A percentile compares a stretch with the other conserved stretches of the same genome.
phyloP scores from a whole-genome alignment of 1,140 invertebrate species.

The Aricia agestis region DNA sequence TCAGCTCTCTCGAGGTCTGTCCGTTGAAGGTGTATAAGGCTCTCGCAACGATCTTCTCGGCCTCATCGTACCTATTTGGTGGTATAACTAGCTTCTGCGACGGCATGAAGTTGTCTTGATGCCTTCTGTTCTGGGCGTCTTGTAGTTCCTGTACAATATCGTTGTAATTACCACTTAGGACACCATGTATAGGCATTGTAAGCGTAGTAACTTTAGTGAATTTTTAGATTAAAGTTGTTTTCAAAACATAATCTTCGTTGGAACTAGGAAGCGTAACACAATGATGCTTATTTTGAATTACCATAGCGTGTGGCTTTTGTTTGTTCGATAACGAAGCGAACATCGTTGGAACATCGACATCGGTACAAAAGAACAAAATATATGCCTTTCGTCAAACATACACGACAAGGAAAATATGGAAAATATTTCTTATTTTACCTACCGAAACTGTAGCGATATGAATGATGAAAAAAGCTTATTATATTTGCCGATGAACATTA shows the following conservation, averaged over 20 bases:
- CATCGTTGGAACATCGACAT: too few relatives aligned
- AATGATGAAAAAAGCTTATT: neutral
- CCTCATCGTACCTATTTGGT: slow-evolving; percentile 94
- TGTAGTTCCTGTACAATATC: slow-evolving; percentile 82
- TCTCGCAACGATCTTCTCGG: slow-evolving; percentile 84
- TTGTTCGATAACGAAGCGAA: too few relatives aligned
- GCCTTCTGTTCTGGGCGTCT: slow-evolving; percentile 92
- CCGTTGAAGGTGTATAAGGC: slow-evolving; percentile 95
- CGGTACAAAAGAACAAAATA: too few relatives aligned
- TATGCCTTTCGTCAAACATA: too few relatives aligned
- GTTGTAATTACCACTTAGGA: too few relatives aligned
- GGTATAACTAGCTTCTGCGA: slow-evolving; percentile 95
- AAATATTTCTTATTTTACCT: too few relatives aligned
- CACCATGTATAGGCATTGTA: too few relatives aligned
- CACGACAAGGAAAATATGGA: too few relatives aligned
- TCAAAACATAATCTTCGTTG: neutral
- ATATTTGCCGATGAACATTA: neutral
- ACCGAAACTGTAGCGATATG: neutral
- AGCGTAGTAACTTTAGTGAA: neutral
- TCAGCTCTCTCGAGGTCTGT: slow-evolving; percentile 90
- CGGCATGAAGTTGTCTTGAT: slow-evolving; percentile 94
- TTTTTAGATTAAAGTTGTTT: neutral
- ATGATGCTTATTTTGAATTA: too few relatives aligned
- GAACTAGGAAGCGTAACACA: neutral
- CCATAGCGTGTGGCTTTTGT: too few relatives aligned